Base-by-base conservation (phyloP, 2,797 vertebrate genomes). In the Premnoplex brunnescens region DNA sequence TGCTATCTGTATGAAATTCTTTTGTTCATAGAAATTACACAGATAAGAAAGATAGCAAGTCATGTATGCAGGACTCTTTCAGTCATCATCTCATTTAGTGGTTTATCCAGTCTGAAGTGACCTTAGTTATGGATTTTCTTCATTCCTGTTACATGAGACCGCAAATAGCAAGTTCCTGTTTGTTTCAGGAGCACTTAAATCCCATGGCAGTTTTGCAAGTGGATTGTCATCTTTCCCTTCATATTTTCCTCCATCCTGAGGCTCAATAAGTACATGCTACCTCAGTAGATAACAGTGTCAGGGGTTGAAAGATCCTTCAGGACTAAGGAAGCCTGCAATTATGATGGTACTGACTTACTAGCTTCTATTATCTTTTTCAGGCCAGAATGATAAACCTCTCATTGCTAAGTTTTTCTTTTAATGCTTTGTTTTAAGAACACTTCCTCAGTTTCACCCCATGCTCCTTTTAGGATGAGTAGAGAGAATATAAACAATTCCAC, bases 131-230 rank as follows among this genome's bases (percentile, higher is more conserved):
- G 71, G 52, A 90, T 95, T 94, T 79, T 96, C 74, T 88, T 96
- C 89, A 87, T 95, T 96, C 85, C 74, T 93, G 88, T 90, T 18
- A 55, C 69, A 93, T 90, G 93, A 97, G 56, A 39, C 56, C 74
- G 63, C 71, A 90, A 93, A 85, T 77, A 90, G 30, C 55, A 68
- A 93, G 80, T 84, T 97, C 89, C 76, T 95, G 94, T 77, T 92
- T 96, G 83, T 62, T 89, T 73, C 23, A 37, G 49, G 43, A 64
- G 48, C 32, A 74, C 1, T 3, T 58, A 67, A 46, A 88, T 92
- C 48, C 63, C 83, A 76, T 0, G 0, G 32, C 30, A 95, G 28
- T 87, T 93, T 69, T 67, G 27, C 44, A 56, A 91, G 22, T 7
- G 19, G 30, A 28, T 59, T 48, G 23, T 75, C 60, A 88, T 69